These are phyloP conservation scores for Eptatretus burgeri DNA, from an alignment of 2,113 vertebrate species.

Conservation along the genomic window DNA sequence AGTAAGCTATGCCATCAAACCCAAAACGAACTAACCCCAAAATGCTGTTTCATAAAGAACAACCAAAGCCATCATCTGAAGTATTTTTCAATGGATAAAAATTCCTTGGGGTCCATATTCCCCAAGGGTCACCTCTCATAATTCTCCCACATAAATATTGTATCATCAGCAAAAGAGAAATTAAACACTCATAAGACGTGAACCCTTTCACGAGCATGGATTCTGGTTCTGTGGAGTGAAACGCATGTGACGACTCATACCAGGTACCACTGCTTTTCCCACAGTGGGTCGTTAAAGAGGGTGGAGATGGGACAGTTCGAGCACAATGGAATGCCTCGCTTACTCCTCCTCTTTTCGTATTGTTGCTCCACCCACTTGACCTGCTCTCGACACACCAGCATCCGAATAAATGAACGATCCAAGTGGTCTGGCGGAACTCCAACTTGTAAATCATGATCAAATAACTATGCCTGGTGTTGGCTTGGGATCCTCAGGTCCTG, in stretches of 20 bases:
- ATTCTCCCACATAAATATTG: not conserved
- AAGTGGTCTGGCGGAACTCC: not conserved
- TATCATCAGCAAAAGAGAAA: not conserved
- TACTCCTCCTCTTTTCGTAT: slow-evolving; percentile 50
- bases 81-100: too few species aligned
- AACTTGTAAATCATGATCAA: not conserved
- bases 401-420: not conserved
- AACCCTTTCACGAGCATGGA: not conserved
- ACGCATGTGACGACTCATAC: slow-evolving; percentile 24
- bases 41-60: too few species aligned
- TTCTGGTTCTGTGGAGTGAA: not conserved
- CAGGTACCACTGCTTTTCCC: slow-evolving; percentile 95
- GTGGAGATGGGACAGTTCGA: slow-evolving; percentile 28
- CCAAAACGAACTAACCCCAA: too few species aligned
- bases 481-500: too few species aligned
- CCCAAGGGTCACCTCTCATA: too few species aligned
- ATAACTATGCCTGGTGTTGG: too few species aligned
- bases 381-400: slow-evolving; percentile 14
- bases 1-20: too few species aligned
- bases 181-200: not conserved
- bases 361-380: slow-evolving; percentile 91
- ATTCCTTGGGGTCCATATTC: too few species aligned
- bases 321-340: slow-evolving; percentile 27
- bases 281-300: slow-evolving; percentile 88
- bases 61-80: too few species aligned